phyloP scores from a whole-genome alignment of 1,140 invertebrate species.

The Drosophila parvula region DNA sequence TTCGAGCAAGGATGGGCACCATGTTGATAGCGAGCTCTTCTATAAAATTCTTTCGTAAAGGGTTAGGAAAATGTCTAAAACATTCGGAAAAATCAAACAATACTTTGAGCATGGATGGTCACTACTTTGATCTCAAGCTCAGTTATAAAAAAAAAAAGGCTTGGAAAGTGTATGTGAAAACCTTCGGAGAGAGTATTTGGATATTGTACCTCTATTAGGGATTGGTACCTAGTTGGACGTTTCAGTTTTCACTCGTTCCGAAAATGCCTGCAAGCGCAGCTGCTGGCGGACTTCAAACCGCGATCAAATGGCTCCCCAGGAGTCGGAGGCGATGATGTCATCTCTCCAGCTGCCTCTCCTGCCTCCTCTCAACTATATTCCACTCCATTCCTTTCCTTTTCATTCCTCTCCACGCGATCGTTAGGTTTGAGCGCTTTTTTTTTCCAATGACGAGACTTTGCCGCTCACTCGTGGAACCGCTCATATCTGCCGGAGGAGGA shows the following conservation, averaged over 20 bases:
- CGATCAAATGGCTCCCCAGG: conserved; percentile 54
- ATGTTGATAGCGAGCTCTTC: too few relatives aligned
- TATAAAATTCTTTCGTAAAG: too few relatives aligned
- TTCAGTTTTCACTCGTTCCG: conserved; percentile 19
- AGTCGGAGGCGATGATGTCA: conserved; percentile 43
- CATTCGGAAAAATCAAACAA: too few relatives aligned
- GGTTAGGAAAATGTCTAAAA: too few relatives aligned
- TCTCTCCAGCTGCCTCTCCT: conserved; percentile 32
- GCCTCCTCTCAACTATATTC: neutral
- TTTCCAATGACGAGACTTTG: conserved; percentile 16
- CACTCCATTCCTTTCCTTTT: conserved; percentile 1
- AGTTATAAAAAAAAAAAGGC: neutral
- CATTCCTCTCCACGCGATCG: conserved; percentile 12
- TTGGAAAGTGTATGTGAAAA: too few relatives aligned
- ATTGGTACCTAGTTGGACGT: conserved; percentile 2
- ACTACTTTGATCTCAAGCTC: too few relatives aligned
- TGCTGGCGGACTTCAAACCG: conserved; percentile 33
- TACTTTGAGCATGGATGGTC: too few relatives aligned
- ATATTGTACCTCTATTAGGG: too few relatives aligned
- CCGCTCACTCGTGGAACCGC: conserved; percentile 3
- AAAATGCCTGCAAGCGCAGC: conserved; percentile 36
- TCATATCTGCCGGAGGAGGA: conserved; percentile 14
- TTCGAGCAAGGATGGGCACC: too few relatives aligned
- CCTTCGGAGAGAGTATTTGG: conserved; percentile 6
- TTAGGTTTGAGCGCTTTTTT: conserved; percentile 37